Conservation (phyloP, 1,140 invertebrate species). For the Gonatopus flavifemur region DNA sequence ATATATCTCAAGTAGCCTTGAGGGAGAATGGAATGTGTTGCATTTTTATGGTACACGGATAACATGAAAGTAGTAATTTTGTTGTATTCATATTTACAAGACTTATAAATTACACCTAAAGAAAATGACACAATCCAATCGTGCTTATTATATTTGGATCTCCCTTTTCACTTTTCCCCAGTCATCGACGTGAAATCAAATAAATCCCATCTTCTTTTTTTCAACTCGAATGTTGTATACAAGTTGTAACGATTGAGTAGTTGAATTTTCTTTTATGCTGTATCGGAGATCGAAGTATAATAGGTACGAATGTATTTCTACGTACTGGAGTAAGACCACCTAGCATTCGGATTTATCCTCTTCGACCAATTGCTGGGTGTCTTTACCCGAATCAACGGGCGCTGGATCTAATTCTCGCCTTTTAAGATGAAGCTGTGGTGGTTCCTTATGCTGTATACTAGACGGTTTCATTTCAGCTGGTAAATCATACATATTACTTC, state of each 20-base stretch:
- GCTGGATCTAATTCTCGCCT: conserved; percentile 81
- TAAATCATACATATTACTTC: conserved; percentile 75
- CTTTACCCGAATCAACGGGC: conserved; percentile 84
- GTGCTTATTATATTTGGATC: conserved; percentile 38
- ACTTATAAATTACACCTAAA: conserved; percentile 50
- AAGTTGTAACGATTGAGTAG: too few species aligned
- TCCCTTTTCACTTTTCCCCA: too few species aligned
- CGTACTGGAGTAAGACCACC: conserved; percentile 22
- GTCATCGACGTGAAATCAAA: too few species aligned
- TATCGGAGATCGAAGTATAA: conserved; percentile 37
- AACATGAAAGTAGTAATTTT: conserved; percentile 47
- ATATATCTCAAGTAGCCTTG: conserved; percentile 28
- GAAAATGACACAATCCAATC: conserved; percentile 40
- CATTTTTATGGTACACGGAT: conserved; percentile 52
- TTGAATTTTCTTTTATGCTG: too few species aligned
- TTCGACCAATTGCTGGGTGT: conserved; percentile 86
- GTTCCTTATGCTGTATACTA: conserved; percentile 74
- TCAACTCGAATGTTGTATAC: too few species aligned
- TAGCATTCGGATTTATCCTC: conserved; percentile 75
- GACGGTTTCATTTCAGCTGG: conserved; percentile 78
- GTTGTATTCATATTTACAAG: conserved; percentile 56
- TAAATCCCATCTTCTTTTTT: too few species aligned
- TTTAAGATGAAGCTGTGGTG: conserved; percentile 71
- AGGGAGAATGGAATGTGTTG: conserved; percentile 53
- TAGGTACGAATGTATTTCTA: conserved; percentile 32